These are phyloP conservation scores for Pristionchus fissidentatus DNA, from an alignment of 2,888 invertebrate genomes.

Conservation along the genomic window DNA sequence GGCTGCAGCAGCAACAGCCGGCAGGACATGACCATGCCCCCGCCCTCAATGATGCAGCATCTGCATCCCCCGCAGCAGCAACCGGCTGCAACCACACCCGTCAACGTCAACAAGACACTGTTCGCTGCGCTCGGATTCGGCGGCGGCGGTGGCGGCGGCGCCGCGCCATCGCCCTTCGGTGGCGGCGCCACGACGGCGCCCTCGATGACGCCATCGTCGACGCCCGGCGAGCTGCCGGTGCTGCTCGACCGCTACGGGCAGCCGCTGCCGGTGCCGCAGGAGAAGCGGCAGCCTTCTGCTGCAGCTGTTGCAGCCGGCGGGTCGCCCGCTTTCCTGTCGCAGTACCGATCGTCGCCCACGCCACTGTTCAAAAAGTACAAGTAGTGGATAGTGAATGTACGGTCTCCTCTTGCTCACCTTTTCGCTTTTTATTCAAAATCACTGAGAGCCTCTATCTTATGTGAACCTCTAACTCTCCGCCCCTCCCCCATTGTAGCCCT, in stretches of 20 bases:
- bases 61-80: neutral
- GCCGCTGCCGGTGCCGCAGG: conserved; percentile 41
- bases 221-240: conserved; percentile 42
- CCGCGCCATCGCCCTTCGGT: neutral
- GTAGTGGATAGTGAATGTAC: too few species aligned
- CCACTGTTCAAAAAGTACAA: conserved; percentile 17
- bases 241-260: conserved; percentile 43
- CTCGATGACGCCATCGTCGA: neutral
- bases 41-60: conserved; percentile 11
- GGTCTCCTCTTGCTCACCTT: neutral
- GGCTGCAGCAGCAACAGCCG: conserved; percentile 41
- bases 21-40: conserved; percentile 15
- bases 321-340: neutral
- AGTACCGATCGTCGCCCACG: neutral
- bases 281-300: neutral
- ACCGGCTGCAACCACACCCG: neutral
- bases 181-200: neutral
- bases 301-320: neutral
- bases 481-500: too few species aligned
- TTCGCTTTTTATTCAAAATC: neutral
- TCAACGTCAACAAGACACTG: conserved; percentile 55
- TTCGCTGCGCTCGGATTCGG: conserved; percentile 55
- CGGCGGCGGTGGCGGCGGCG: neutral
- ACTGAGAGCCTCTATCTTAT: too few species aligned
- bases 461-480: too few species aligned